Evolutionary conservation across 2,113 vertebrate genomes (phyloP).

Genomic region (Montifringilla adamsi): DNA sequence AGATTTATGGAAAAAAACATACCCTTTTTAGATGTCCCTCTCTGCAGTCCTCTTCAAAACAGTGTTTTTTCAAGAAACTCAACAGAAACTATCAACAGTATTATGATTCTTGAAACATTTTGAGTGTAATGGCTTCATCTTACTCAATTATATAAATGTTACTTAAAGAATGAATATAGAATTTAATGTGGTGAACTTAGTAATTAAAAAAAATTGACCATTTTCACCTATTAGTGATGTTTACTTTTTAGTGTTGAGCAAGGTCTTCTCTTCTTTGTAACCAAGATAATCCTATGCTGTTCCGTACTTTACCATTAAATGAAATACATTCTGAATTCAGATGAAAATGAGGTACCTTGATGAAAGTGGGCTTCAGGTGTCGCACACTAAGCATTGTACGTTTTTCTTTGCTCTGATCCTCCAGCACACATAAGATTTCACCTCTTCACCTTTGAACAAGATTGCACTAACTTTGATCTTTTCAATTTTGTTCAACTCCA

Average conservation of each 20-base stretch:
- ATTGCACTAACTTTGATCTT: slow-evolving; percentile 58
- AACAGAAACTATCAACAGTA: neutral
- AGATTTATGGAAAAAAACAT: slow-evolving; percentile 41
- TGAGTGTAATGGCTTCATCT: slow-evolving; percentile 3
- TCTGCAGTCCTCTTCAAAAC: slow-evolving; percentile 23
- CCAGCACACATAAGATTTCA: slow-evolving; percentile 42
- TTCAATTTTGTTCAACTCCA: slow-evolving; percentile 64
- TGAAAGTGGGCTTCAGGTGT: slow-evolving; percentile 61
- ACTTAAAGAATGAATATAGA: neutral
- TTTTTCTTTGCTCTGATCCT: slow-evolving; percentile 63
- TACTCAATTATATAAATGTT: slow-evolving; percentile 27
- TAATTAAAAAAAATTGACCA: neutral
- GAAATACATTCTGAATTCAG: slow-evolving; percentile 29
- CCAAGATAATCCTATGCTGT: neutral
- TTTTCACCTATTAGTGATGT: slow-evolving; percentile 17
- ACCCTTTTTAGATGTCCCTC: slow-evolving; percentile 13
- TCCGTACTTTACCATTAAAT: slow-evolving; percentile 6
- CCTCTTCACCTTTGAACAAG: slow-evolving; percentile 59
- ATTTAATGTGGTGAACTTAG: neutral
- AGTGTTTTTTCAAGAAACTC: slow-evolving; percentile 7
- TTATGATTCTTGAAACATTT: neutral
- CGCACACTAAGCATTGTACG: slow-evolving; percentile 4
- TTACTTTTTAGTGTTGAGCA: neutral
- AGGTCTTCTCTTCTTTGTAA: neutral
- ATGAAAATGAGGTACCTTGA: slow-evolving; percentile 64